phyloP scores from a whole-genome alignment of 2,113 vertebrate species.

The Hippocampus barbouri region DNA sequence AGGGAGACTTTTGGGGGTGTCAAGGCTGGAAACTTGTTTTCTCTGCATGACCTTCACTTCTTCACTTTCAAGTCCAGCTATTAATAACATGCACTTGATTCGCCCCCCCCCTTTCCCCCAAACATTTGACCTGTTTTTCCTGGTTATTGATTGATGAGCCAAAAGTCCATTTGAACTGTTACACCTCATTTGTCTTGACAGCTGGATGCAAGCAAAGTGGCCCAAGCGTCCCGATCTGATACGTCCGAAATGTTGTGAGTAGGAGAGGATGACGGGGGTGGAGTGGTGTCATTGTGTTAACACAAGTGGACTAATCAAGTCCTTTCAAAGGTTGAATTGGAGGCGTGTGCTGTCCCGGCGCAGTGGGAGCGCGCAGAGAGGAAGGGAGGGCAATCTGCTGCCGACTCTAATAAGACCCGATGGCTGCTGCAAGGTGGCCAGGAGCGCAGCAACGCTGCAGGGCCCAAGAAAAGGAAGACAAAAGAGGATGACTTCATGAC shows the following conservation, averaged over 20 bases:
- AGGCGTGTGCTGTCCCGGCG: constrained; percentile 69
- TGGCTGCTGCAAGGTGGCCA: constrained; percentile 70
- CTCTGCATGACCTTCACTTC: constrained; percentile 54
- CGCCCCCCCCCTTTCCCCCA: neutral
- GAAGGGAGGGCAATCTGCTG: constrained; percentile 76
- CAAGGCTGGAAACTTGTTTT: constrained; percentile 58
- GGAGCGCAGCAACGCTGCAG: constrained; percentile 55
- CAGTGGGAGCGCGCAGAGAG: constrained; percentile 68
- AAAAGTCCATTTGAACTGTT: neutral
- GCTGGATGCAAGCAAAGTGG: neutral
- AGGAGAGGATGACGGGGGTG: neutral
- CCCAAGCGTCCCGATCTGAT: neutral
- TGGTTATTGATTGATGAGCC: constrained; percentile 3
- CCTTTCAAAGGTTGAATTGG: constrained; percentile 59
- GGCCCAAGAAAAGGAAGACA: constrained; percentile 27
- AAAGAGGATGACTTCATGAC: constrained; percentile 27
- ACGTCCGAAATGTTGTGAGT: neutral
- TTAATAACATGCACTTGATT: constrained; percentile 45
- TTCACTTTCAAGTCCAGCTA: constrained; percentile 62
- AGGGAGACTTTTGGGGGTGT: constrained; percentile 53
- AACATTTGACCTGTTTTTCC: constrained; percentile 8
- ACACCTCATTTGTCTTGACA: neutral
- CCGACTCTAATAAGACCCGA: constrained; percentile 73
- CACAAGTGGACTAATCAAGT: constrained; percentile 42
- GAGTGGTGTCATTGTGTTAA: constrained; percentile 34